phyloP scores from a whole-genome alignment of 2,113 vertebrate genomes.

The Aldabrachelys gigantea region DNA sequence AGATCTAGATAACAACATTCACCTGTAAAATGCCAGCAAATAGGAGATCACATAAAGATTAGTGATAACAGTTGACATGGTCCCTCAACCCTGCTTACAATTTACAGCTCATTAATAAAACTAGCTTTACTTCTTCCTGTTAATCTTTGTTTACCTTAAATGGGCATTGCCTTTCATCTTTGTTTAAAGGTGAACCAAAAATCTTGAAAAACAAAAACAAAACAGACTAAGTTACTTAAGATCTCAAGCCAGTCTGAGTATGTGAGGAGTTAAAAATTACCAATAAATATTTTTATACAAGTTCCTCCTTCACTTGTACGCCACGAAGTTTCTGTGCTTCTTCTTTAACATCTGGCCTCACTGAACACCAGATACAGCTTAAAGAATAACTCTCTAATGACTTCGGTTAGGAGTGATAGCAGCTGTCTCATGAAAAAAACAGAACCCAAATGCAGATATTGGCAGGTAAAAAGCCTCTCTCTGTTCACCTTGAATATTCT shows the following conservation, averaged over 20 bases:
- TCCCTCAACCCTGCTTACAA: conserved; percentile 68
- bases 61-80: conserved; percentile 75
- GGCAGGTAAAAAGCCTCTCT: conserved; percentile 13
- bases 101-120: conserved; percentile 55
- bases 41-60: conserved; percentile 48
- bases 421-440: neutral
- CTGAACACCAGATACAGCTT: neutral
- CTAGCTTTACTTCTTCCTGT: conserved; percentile 56
- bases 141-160: conserved; percentile 53
- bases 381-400: conserved; percentile 20
- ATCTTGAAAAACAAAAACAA: conserved; percentile 12
- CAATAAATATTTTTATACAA: conserved; percentile 52
- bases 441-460: conserved; percentile 13
- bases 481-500: neutral
- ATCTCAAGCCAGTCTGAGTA: conserved; percentile 47
- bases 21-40: conserved; percentile 74
- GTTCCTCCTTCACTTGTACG: neutral
- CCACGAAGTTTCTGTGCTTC: conserved; percentile 27
- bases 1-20: conserved; percentile 44
- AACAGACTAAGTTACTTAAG: conserved; percentile 29
- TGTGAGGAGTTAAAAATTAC: conserved; percentile 35
- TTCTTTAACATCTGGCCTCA: conserved; percentile 39
- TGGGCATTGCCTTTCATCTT: conserved; percentile 40
- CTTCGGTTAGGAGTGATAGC: conserved; percentile 29
- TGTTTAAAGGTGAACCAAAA: conserved; percentile 53